Evolutionary conservation across 2,113 vertebrate species (phyloP), one percentile per base, ranked within the genome.

Genomic region (Epinephelus fuscoguttatus): DNA sequence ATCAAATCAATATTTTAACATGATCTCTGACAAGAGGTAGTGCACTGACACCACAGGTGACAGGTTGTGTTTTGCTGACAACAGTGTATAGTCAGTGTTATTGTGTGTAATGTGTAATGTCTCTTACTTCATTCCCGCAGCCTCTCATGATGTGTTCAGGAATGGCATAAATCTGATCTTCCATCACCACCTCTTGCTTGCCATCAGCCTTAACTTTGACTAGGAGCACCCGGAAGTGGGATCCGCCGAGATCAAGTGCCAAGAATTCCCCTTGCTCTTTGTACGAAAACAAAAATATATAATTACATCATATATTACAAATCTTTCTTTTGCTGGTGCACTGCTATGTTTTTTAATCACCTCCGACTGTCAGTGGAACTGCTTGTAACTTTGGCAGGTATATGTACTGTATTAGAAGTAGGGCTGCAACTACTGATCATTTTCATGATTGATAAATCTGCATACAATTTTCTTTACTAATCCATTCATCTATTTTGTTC

Each of bases 191-290:
- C 45, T 95, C 97, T 93, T 96, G 97, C 87, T 96, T 94, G 0
- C 97, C 97, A 0, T 97, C 96, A 70, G 96, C 96, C 0, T 95
- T 97, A 19, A 99, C 98, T 88, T 91, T 97, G 42, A 99, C 98
- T 4, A 97, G 75, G 64, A 99, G 96, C 52, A 99, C 97, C 0
- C 98, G 94, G 91, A 99, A 99, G 66, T 97, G 97, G 45, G 98
- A 96, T 71, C 98, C 98, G 0, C 98, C 98, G 0, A 99, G 96
- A 70, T 99, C 98, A 79, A 99, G 94, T 0, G 98, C 96, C 90
- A 99, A 71, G 90, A 99, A 99, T 10, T 99, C 96, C 0, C 98
- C 98, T 0, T 97, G 95, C 92, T 99, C 98, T 99, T 91, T 69
- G 6, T 76, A 72, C 1, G 55, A 79, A 90, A 57, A 42, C 18